Evolutionary conservation across 2,113 vertebrate genomes (phyloP).

Genomic region (Rhea pennata): DNA sequence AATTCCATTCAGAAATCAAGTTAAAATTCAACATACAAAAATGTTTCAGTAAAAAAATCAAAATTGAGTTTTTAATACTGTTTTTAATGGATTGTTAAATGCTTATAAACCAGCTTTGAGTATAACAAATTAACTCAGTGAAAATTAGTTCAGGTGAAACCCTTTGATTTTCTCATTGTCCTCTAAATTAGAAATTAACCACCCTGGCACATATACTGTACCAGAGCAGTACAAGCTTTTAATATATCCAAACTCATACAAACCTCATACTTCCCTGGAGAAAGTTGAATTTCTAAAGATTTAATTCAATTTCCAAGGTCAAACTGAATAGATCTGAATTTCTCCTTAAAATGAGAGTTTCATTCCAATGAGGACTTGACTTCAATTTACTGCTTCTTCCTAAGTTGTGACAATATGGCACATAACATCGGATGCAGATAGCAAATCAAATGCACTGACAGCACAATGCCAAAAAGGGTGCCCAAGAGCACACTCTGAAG

Average conservation of each 20-base stretch:
- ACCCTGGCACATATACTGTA: conserved; percentile 58
- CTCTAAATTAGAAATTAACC: conserved; percentile 83
- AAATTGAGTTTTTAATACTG: conserved; percentile 41
- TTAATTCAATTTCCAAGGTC: conserved; percentile 87
- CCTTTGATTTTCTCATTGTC: conserved; percentile 75
- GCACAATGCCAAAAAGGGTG: conserved; percentile 73
- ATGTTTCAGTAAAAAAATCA: conserved; percentile 30
- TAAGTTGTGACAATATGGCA: conserved; percentile 79
- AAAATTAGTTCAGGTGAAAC: conserved; percentile 81
- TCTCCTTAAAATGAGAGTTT: conserved; percentile 82
- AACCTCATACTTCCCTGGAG: conserved; percentile 78
- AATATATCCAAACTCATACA: conserved; percentile 76
- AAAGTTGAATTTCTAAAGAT: conserved; percentile 84
- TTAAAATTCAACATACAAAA: conserved; percentile 39
- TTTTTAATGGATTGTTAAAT: conserved; percentile 75
- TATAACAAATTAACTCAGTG: conserved; percentile 77
- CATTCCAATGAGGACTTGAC: conserved; percentile 81
- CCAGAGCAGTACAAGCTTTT: conserved; percentile 66
- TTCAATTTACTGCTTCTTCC: conserved; percentile 82
- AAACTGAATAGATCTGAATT: conserved; percentile 84
- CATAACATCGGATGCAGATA: conserved; percentile 78
- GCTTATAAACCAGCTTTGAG: conserved; percentile 61
- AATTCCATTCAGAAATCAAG: conserved; percentile 58
- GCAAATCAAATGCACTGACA: conserved; percentile 74
- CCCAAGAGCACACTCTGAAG: conserved; percentile 35